Evolutionary conservation across 2,113 vertebrate genomes (phyloP), one percentile per base, ranked within the genome.

Genomic region (Canis aureus): DNA sequence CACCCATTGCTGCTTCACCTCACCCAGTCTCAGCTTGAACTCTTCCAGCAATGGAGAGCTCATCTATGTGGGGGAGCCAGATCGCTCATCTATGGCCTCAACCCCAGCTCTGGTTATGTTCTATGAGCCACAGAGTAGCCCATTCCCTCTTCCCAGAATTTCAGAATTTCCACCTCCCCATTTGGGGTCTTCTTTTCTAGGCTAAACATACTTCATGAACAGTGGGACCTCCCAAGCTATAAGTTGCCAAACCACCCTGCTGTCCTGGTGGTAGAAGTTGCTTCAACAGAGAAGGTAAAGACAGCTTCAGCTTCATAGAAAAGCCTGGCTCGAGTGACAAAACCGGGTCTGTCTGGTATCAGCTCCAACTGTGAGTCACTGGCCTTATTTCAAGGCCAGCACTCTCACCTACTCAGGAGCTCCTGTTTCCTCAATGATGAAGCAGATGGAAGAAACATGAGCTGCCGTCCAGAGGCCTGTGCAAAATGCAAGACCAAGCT

Each of bases 301-400:
- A 35, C 20, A 25, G 73, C 55, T 1, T 53, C 15, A 2, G 7
- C 60, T 62, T 62, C 60, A 0, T 0, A 17, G 80, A 76, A 60
- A 49, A n/a, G 83, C 81, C 86, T 2, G 51, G 32, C 55, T 49
- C 0, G 0, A 76, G 71, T 2, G 53, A 73, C 94, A 94, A 51
- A 71, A n/a, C 79, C 0, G 2, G 60, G 35, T 32, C 85, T 73
- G 92, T 87, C 15, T 27, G 49, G 17, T 69, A 55, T 57, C 0
- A 0, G 60, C 78, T 43, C 49, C 15, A 5, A 43, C 55, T 2
- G 1, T 53, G 53, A 89, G 76, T 89, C 80, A 32, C 73, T 2
- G 27, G 38, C 84, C 95, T 87, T 76, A 25, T 35, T 81, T 81
- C 86, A 23, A 64, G 62, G 49, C 91, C 60, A 38, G 64, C 22